A percentile compares a stretch with the other conserved stretches of the same genome.
These are phyloP conservation scores for Dendrolimus pini DNA, from an alignment of 2,888 invertebrate genomes.

Conservation along the genomic window DNA sequence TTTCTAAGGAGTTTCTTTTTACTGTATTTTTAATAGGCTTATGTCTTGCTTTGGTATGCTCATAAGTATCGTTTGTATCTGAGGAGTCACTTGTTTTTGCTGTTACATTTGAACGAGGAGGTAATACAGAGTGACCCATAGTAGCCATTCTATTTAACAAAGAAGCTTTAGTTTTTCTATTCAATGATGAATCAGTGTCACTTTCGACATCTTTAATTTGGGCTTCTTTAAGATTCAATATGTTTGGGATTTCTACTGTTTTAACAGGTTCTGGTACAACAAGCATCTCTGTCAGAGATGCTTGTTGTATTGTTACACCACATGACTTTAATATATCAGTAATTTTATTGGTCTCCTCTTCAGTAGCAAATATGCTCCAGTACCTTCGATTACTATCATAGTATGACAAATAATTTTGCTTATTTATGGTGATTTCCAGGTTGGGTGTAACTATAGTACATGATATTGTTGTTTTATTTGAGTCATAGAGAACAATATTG, in stretches of 20 bases:
- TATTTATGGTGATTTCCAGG: slow-evolving; percentile 44
- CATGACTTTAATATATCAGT: slow-evolving; percentile 32
- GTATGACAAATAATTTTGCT: slow-evolving; percentile 44
- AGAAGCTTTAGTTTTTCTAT: slow-evolving; percentile 51
- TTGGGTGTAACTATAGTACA: slow-evolving; percentile 32
- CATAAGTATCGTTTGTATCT: slow-evolving; percentile 39
- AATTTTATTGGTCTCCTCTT: slow-evolving; percentile 39
- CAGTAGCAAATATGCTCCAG: slow-evolving; percentile 52
- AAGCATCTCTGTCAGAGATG: slow-evolving; percentile 19
- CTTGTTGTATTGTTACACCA: slow-evolving; percentile 31
- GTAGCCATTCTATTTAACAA: slow-evolving; percentile 60
- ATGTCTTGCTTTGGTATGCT: slow-evolving; percentile 37
- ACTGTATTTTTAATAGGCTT: slow-evolving; percentile 35
- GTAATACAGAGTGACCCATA: slow-evolving; percentile 63
- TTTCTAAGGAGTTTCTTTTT: slow-evolving; percentile 33
- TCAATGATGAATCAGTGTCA: slow-evolving; percentile 53
- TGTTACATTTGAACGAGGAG: slow-evolving; percentile 23
- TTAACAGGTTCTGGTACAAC: slow-evolving; percentile 17
- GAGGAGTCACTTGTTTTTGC: slow-evolving; percentile 53
- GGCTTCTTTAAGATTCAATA: neutral
- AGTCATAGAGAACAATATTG: slow-evolving; percentile 54
- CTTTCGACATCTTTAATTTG: slow-evolving; percentile 30
- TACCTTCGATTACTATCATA: slow-evolving; percentile 51
- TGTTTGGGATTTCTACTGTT: slow-evolving; percentile 6
- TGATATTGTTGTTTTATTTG: slow-evolving; percentile 53